Base-by-base conservation (phyloP, 2,888 invertebrate species). In the Argynnis bischoffii region DNA sequence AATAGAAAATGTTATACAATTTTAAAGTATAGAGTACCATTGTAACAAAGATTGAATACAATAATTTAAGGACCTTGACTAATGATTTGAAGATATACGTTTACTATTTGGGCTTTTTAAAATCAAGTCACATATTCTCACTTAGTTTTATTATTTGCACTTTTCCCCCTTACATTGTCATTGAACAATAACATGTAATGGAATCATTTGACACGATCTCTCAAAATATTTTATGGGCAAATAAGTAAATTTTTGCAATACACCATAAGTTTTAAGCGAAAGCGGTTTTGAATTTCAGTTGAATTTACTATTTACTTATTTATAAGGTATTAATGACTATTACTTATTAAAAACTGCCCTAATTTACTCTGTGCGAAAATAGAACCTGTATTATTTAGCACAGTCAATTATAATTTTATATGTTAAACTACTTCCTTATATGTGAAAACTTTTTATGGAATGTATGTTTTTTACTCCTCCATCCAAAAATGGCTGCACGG, bases 151-250 rank as follows among this genome's bases (percentile, higher is more conserved):
- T 59, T 51, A 61, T 51, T 18, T 51, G 31, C 31, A 14, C 18
- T 3, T 60, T 21, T 59, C 6, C 18, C 61, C 41, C 51, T 41
- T 6, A 61, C 31, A 51, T 61, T 51, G 50, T 60, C 16, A 51
- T 16, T 18, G 61, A 15, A 82, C 81, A 83, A 86, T 83, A 78
- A 79, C 78, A 78, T 78, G 81, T 85, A 87, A 86, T 87, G 82
- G 79, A 81, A 87, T 88, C 87, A 84, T 85, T 86, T 86, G 89
- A 86, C 86, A 85, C 80, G 83, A 88, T 88, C 88, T 87, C 81
- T 86, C 84, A 85, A 81, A 87, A 88, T 86, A 89, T 86, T 88
- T 81, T 81, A 75, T 77, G 79, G 76, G 77, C 69, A 79, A 84
- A 84, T 84, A 79, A 79, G 80, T 79, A 80, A 78, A 74, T 78